Conservation (phyloP, 2,113 vertebrate genomes). For the Stercorarius parasiticus region DNA sequence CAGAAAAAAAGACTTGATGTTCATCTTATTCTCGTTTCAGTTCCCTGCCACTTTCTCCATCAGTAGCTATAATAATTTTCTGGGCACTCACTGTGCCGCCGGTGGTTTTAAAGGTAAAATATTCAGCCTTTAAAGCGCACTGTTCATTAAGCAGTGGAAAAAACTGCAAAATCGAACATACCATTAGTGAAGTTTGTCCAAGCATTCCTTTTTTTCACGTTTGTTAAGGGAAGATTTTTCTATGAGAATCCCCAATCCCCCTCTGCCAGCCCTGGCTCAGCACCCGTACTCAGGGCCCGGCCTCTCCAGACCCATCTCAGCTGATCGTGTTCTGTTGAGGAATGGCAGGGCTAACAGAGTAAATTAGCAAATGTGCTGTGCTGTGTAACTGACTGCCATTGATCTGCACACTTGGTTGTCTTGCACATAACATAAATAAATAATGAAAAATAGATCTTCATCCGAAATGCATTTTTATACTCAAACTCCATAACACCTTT, state of each 20-base stretch:
- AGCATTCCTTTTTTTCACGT: neutral
- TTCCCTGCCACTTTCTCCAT: neutral
- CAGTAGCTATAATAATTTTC: neutral
- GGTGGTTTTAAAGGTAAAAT: neutral
- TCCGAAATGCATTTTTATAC: neutral
- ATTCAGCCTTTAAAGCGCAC: accelerated
- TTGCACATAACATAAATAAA: neutral
- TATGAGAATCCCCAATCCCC: neutral
- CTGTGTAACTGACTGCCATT: neutral
- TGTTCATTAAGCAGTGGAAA: accelerated
- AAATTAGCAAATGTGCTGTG: accelerated
- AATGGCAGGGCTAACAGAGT: neutral
- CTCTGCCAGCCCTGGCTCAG: neutral
- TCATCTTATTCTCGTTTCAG: neutral
- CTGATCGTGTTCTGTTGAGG: accelerated
- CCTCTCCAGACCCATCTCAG: neutral
- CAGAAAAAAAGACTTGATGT: neutral
- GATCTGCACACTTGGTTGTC: neutral
- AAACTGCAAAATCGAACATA: neutral
- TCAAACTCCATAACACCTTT: neutral
- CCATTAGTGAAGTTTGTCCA: neutral
- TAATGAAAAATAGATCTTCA: neutral
- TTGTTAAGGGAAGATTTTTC: neutral
- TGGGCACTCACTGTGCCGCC: neutral
- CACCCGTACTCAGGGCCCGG: neutral